Evolutionary conservation across 2,113 vertebrate genomes (phyloP), one percentile per base, ranked within the genome.

Genomic region (Ellobius talpinus): DNA sequence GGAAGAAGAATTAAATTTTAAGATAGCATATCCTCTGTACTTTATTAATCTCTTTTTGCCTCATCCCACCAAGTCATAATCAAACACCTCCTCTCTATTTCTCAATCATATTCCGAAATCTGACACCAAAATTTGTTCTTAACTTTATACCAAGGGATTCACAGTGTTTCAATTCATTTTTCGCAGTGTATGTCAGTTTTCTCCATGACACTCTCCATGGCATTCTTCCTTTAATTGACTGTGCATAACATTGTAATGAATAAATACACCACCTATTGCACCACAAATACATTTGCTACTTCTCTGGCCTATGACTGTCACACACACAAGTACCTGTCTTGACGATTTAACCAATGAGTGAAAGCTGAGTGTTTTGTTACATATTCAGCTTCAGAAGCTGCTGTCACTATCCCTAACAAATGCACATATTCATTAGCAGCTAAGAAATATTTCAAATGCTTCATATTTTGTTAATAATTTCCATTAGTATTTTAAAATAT

Each of bases 41-140:
- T 19, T 39, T 4, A 47, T 1, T 31, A 92, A n/a, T 7, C 5
- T 74, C 65, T 2, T 65, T 26, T 31, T 0, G 0, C 23, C 3
- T 16, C 17, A 84, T 91, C 26, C 29, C 42, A 87, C 29, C 52
- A 23, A 94, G 58, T 72, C 29, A 84, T 55, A 77, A 84, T 14
- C 17, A 77, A 50, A 88, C 36, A 72, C 31, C 2, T 21, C 42
- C 45, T 79, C 16, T 68, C 14, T 19, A 9, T 91, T 70, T 16
- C 19, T 86, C 66, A 93, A 1, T 31, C 24, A 0, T 55, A 90
- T 45, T 90, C 72, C 74, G 52, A 77, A 6, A 70, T 86, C 9
- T 77, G 63, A 87, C 23, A n/a, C 5, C 78, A 91, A 93, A 36
- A 91, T 78, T 58, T 31, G 11, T 65, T 93, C 58, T 91, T 68